A percentile compares a stretch with the other conserved stretches of the same genome.
These are phyloP conservation scores for Sepioteuthis lessoniana DNA, from an alignment of 2,888 invertebrate genomes.

Conservation along the genomic window DNA sequence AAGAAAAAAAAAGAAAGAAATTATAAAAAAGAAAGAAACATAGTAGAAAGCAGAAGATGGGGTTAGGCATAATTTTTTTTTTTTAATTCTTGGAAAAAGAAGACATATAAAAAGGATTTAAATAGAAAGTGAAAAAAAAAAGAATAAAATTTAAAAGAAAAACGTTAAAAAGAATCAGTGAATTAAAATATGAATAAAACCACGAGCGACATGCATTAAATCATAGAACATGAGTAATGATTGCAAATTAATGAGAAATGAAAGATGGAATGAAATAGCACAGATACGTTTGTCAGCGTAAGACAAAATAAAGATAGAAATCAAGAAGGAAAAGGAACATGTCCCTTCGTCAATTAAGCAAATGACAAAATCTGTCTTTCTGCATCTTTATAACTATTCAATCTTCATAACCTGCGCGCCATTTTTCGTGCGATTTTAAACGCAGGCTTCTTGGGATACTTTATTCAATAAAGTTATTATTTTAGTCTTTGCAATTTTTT, in stretches of 20 bases:
- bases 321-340: not conserved
- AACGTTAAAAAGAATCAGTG: not conserved
- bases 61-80: too few species aligned
- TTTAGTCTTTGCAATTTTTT: not conserved
- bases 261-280: not conserved
- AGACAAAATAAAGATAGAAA: not conserved
- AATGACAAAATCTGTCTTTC: not conserved
- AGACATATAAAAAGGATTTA: not conserved
- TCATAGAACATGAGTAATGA: not conserved
- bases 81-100: too few species aligned
- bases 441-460: not conserved
- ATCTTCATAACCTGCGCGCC: not conserved
- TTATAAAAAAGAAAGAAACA: too few species aligned
- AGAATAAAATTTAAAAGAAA: not conserved
- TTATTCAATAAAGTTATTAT: not conserved
- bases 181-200: not conserved
- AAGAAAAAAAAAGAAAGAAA: too few species aligned
- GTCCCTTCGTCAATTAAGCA: not conserved
- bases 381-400: not conserved
- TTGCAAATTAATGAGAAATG: not conserved
- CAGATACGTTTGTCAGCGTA: not conserved
- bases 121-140: not conserved
- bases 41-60: too few species aligned
- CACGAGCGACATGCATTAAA: not conserved
- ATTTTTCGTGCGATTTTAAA: not conserved